phyloP scores from a whole-genome alignment of 2,797 vertebrate genomes.

The Rhinella marina region DNA sequence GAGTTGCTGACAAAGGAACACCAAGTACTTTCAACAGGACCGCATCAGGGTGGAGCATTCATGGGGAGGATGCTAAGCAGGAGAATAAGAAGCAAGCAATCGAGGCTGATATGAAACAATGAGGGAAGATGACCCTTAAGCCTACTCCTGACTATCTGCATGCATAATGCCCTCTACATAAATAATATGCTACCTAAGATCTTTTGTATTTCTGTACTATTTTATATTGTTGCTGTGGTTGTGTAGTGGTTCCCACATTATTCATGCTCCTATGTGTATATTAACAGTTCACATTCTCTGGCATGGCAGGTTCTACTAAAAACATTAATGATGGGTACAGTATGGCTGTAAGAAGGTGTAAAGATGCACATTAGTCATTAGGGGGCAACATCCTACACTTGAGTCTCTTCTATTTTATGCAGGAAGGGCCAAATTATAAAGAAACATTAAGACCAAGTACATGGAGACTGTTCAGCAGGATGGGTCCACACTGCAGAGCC shows the following conservation, averaged over 20 bases:
- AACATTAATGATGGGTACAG: not conserved
- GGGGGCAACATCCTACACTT: not conserved
- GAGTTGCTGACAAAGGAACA: conserved; percentile 71
- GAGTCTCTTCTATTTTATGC: not conserved
- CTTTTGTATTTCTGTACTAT: conserved; percentile 27
- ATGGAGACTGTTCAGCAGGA: not conserved
- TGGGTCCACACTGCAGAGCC: not conserved
- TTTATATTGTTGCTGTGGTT: conserved; percentile 5
- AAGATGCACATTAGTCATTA: not conserved
- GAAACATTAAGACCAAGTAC: not conserved
- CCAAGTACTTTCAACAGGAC: conserved; percentile 86
- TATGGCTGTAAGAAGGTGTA: not conserved
- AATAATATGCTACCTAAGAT: not conserved
- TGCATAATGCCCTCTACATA: not conserved
- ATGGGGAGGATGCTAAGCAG: conserved; percentile 64
- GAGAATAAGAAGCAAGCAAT: not conserved
- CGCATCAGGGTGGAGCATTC: conserved; percentile 81
- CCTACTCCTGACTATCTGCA: not conserved
- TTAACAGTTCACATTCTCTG: not conserved
- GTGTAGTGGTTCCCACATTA: not conserved
- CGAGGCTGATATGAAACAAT: not conserved
- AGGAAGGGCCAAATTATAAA: not conserved
- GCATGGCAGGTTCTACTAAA: conserved; percentile 15
- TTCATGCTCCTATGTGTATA: not conserved
- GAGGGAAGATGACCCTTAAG: not conserved